Evolutionary conservation across 2,888 invertebrate species (phyloP), one percentile per base, ranked within the genome.

Genomic region (Cheilosia variabilis): DNA sequence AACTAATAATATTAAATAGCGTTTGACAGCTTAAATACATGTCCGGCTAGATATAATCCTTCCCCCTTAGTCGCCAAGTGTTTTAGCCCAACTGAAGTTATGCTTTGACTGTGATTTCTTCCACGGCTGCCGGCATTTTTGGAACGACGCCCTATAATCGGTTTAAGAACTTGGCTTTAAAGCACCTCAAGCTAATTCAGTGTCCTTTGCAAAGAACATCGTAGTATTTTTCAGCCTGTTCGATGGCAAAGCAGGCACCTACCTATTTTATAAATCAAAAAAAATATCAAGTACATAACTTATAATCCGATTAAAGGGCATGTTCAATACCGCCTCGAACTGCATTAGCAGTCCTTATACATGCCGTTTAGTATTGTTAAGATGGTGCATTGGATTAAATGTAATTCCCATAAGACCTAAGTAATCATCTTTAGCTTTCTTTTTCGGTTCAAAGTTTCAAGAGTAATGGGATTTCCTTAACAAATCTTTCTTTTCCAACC

Each of bases 361-460:
- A 7, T 45, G 19, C 47, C 24, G 52, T 9, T 3, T 1, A n/a
- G n/a, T 17, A n/a, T 17, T 47, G 17, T 47, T n/a, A 2, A 6
- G 15, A 7, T 27, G 27, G 27, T 34, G 17, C 34, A 34, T 57
- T 57, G 34, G 19, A 34, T 57, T 57, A 19, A 37, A 34, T 4
- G 0, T 13, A 37, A 37, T 6, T 41, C 58, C 22, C 19, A 37
- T 7, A 15, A 22, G 37, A 22, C 19, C 37, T 13, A 27, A 41
- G 37, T 58, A 15, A 17, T 27, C 62, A 17, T 62, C 22, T 31
- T 45, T 13, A n/a, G 24, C 45, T n/a, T 62, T 17, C 4, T 6
- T 43, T 62, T 45, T n/a, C 3, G 6, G 10, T 60, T 24, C n/a
- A 60, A 60, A 60, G 60, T 60, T 60, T n/a, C 27, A 27, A 60